Evolutionary conservation across 1,140 invertebrate genomes (phyloP).

Genomic region (Hylaeus volcanicus): DNA sequence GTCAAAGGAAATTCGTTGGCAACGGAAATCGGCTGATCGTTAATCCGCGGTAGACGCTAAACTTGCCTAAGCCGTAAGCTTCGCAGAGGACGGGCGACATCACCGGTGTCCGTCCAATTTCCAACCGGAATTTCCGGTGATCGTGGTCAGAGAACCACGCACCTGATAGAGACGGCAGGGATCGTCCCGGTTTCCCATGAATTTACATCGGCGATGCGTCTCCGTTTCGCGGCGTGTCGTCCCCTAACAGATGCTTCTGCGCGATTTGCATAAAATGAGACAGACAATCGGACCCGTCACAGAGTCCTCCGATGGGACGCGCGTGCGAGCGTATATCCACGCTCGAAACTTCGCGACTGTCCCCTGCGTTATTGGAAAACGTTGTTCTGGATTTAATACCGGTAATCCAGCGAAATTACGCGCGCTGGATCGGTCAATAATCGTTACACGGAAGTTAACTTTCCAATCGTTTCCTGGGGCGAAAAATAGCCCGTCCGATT

Average conservation of each 20-base stretch:
- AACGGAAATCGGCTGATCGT: not conserved
- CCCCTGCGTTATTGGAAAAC: conserved; percentile 54
- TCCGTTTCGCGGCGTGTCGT: conserved; percentile 41
- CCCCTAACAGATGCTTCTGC: conserved; percentile 58
- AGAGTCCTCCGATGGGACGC: not conserved
- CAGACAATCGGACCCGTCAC: conserved; percentile 17
- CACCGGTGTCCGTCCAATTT: conserved; percentile 8
- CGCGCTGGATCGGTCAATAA: not conserved
- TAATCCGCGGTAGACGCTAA: not conserved
- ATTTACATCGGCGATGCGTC: conserved; percentile 59
- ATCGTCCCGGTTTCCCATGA: conserved; percentile 40
- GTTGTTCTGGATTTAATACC: conserved; percentile 39
- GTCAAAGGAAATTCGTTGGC: not conserved
- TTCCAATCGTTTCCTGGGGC: not conserved
- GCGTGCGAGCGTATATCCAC: not conserved
- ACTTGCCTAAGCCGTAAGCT: no score
- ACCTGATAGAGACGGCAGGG: not conserved
- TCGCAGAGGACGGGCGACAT: not conserved
- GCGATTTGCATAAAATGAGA: conserved; percentile 68
- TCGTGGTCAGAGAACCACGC: conserved; percentile 2
- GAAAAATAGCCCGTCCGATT: no score
- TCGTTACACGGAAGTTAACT: conserved; percentile 36
- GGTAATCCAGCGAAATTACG: conserved; percentile 33
- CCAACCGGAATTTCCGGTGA: not conserved
- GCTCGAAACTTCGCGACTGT: conserved; percentile 13